Evolutionary conservation across 2,113 vertebrate species (phyloP).

Genomic region (Mesocricetus auratus): DNA sequence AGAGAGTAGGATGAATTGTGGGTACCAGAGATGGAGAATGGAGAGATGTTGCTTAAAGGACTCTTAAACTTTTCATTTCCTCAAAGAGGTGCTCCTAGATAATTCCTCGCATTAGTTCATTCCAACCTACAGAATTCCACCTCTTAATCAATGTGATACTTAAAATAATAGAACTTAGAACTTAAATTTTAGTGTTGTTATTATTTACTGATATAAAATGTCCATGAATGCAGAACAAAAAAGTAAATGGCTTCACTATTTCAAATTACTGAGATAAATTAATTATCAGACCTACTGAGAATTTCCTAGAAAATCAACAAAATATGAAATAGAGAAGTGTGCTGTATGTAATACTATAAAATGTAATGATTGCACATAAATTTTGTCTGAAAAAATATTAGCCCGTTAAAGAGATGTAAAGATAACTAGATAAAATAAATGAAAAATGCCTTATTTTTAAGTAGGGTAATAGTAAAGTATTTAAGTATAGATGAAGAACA

Average conservation of each 20-base stretch:
- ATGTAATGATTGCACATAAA: background rate
- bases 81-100: background rate
- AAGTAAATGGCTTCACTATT: background rate
- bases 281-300: background rate
- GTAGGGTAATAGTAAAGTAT: background rate
- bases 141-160: background rate
- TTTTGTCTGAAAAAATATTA: background rate
- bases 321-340: background rate
- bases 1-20: background rate
- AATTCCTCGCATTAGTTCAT: background rate
- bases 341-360: background rate
- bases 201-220: background rate
- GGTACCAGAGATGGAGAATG: background rate
- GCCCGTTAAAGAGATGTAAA: conserved; percentile 16
- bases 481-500: background rate
- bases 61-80: background rate
- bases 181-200: background rate
- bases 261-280: conserved; percentile 21
- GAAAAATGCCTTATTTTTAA: background rate
- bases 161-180: background rate
- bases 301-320: conserved; percentile 8
- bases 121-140: background rate
- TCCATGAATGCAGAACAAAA: background rate
- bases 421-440: background rate
- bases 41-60: background rate